Evolutionary conservation across 2,888 invertebrate species (phyloP).

Genomic region (Oscheius sp.): DNA sequence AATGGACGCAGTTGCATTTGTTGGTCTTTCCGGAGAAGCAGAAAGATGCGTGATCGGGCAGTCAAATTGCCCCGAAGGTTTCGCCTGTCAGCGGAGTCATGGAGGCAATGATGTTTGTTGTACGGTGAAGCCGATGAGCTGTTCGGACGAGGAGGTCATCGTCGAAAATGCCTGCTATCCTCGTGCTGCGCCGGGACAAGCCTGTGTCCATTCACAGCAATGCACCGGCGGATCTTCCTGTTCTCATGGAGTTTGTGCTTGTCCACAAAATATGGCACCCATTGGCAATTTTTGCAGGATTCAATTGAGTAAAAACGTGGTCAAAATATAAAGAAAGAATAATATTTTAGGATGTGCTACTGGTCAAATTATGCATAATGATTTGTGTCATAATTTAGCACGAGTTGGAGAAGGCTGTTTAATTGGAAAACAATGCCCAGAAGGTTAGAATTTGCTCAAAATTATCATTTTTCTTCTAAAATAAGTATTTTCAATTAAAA

Average conservation of each 20-base stretch:
- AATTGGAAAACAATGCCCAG: conserved; percentile 49
- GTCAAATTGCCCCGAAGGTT: conserved; percentile 57
- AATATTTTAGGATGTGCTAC: conserved; percentile 43
- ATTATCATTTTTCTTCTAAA: neutral
- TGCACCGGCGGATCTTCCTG: conserved; percentile 61
- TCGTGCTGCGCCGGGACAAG: conserved; percentile 48
- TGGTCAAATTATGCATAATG: conserved; percentile 49
- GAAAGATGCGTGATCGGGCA: conserved; percentile 58
- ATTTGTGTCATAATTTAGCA: conserved; percentile 48
- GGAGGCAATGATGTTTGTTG: conserved; percentile 55
- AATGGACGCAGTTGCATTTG: conserved; percentile 52
- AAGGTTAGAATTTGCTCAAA: conserved; percentile 19
- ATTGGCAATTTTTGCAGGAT: conserved; percentile 57
- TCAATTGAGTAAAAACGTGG: conserved; percentile 49
- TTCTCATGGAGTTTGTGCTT: conserved; percentile 49
- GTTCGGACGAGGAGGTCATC: conserved; percentile 50
- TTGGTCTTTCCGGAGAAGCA: conserved; percentile 58
- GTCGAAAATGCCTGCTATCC: conserved; percentile 54
- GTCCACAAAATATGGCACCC: conserved; percentile 48
- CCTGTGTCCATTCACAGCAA: conserved; percentile 52
- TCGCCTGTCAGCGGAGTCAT: conserved; percentile 49
- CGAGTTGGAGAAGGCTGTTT: conserved; percentile 51
- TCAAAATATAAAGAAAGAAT: too few species aligned
- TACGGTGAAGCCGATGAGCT: conserved; percentile 43
- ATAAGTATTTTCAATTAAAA: too few species aligned